Base-by-base conservation (phyloP, 2,888 invertebrate species). In the Drosophila rubida region DNA sequence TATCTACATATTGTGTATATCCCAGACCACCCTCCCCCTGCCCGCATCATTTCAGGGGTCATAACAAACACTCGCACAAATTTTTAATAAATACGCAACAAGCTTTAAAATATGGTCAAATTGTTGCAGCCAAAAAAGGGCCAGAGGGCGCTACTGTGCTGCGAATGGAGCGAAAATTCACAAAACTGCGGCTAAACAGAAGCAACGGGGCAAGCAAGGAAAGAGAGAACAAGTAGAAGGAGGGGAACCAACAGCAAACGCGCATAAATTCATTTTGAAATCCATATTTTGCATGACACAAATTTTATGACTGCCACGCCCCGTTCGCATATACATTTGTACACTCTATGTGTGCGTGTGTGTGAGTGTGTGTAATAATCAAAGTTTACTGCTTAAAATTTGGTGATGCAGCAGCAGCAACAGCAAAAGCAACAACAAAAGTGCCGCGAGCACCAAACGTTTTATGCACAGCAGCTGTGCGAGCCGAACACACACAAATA, bases 341-440 rank as follows among this genome's bases (percentile, higher is more conserved):
- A 27, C 8, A 8, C 27, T 27, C 8, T 27, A 6, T 46, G 37
- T 8, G 23, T 49, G 35, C 54, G 35, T 49, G 30, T 42, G 27
- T 61, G 7, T 35, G 27, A 39, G 39, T 39, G 55, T 51, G 65
- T 65, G 59, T 66, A 66, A 78, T 76, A 78, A 76, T 76, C 78
- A 76, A 76, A 78, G 66, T 78, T 76, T 78, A 76, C 75, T 76
- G 79, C 79, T 70, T 78, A 64, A 70, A 76, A 78, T 76, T 74
- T 78, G 75, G 58, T 54, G 61, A 72, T 75, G 78, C 73, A 63
- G 59, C 64, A 70, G 19, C 54, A 46, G 62, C 62, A 46, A 13
- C 57, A 54, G 42, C 60, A 67, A 70, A 72, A 46, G 62, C 62
- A 46, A 13, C 57, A 54, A 46, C 60, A 67, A 70, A 72, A 72